Conservation (phyloP, 1,140 invertebrate genomes). For the Monomorium pharaonis region DNA sequence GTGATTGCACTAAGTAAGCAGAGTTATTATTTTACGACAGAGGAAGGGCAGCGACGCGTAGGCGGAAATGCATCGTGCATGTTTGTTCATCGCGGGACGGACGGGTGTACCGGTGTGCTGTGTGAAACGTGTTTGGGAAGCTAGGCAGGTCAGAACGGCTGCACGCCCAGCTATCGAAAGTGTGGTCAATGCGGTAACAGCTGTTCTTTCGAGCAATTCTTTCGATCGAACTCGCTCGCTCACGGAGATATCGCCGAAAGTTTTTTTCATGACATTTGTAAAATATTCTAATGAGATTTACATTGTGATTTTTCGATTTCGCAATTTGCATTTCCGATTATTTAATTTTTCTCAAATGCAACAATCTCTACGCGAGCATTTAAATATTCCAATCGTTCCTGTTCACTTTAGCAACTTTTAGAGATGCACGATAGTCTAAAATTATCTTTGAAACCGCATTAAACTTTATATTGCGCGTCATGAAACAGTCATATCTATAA, state of each 20-base stretch:
- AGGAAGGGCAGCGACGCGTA: conserved; percentile 53
- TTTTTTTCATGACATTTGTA: background rate
- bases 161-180: conserved; percentile 72
- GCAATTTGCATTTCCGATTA: background rate
- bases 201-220: conserved; percentile 76
- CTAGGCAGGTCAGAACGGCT: conserved; percentile 74
- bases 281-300: background rate
- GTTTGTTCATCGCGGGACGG: conserved; percentile 73
- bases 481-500: background rate
- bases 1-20: conserved; percentile 11
- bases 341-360: background rate
- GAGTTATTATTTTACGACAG: conserved; percentile 64
- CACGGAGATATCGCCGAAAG: background rate
- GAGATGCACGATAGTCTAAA: background rate
- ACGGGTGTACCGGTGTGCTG: conserved; percentile 62
- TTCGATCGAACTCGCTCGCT: conserved; percentile 63
- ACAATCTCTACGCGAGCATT: background rate
- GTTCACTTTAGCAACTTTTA: background rate
- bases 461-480: background rate
- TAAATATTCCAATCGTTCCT: background rate
- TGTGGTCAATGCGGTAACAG: conserved; percentile 80
- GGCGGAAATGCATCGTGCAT: conserved; percentile 78
- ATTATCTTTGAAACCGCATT: background rate
- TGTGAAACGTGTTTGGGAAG: conserved; percentile 76
- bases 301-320: background rate